Base-by-base conservation (phyloP, 2,113 vertebrate species). In the Promerops cafer region DNA sequence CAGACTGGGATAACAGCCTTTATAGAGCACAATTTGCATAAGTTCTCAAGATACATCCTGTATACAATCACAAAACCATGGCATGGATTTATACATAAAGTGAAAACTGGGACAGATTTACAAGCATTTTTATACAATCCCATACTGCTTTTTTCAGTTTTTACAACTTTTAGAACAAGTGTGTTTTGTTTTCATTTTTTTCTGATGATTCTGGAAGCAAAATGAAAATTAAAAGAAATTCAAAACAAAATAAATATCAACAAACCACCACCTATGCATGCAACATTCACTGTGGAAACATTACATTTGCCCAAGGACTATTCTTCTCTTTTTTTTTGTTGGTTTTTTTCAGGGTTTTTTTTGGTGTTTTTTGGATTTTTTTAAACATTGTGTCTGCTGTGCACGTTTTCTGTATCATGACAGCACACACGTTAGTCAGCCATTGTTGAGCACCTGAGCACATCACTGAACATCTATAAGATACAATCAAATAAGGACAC, bases 61-160 rank as follows among this genome's bases (percentile, higher is more conserved):
- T 99, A 98, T 99, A 99, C 98, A 98, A 98, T 97, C 99, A 99
- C 99, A 99, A 99, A 99, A 99, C 98, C 98, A 99, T 98, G 98
- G 99, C 98, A 98, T 98, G 98, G 72, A 95, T 98, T 99, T 99
- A 99, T 99, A 99, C 98, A 99, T 97, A 97, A 98, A 98, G 97
- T 99, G 98, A 98, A 99, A 99, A 99, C 98, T 97, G 98, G 99
- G 98, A 99, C 98, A 98, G 98, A 98, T 99, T 98, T 99, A 99
- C 98, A 99, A 98, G 99, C 99, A 99, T 98, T 98, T 98, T 98
- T 98, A 98, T 99, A 99, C 98, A 99, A 89, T 98, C 92, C 98
- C 98, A 98, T 98, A 98, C 69, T 90, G 61, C 37, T 95, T 98
- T 97, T 95, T 97, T 97, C 97, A 96, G 93, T 98, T 98, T 99